Conservation (phyloP, 2,888 invertebrate genomes). For the Phanerotoma sp. region DNA sequence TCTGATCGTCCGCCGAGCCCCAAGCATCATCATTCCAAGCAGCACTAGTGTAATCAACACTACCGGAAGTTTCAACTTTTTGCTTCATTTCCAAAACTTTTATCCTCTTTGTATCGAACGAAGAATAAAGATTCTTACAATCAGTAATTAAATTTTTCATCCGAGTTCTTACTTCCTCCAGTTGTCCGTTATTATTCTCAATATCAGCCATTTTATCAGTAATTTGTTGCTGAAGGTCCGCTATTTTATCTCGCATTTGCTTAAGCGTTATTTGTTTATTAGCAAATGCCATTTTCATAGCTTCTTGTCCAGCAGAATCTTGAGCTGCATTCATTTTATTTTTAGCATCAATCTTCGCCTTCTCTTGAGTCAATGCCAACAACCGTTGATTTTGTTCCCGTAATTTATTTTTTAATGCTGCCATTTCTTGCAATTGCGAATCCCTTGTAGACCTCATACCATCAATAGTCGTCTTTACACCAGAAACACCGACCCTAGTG, state of each 20-base stretch:
- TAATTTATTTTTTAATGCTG: conserved; percentile 75
- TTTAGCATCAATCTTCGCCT: conserved; percentile 76
- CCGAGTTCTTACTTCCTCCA: conserved; percentile 71
- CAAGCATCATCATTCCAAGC: conserved; percentile 69
- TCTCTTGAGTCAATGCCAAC: conserved; percentile 79
- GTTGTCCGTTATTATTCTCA: conserved; percentile 75
- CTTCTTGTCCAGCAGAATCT: conserved; percentile 61
- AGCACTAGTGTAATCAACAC: conserved; percentile 56
- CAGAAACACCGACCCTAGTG: conserved; percentile 83
- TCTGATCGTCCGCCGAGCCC: conserved; percentile 55
- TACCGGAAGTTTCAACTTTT: conserved; percentile 55
- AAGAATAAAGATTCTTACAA: conserved; percentile 67
- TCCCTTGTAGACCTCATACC: conserved; percentile 94
- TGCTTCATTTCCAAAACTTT: conserved; percentile 62
- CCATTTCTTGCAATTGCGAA: conserved; percentile 83
- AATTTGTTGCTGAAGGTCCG: conserved; percentile 76
- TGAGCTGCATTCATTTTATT: conserved; percentile 61
- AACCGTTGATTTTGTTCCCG: conserved; percentile 85
- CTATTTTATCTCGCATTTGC: conserved; percentile 70
- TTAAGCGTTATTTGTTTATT: conserved; percentile 74
- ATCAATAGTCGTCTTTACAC: conserved; percentile 94
- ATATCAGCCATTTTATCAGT: conserved; percentile 78
- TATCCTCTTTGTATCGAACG: conserved; percentile 68
- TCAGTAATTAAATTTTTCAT: conserved; percentile 69
- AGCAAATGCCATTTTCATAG: conserved; percentile 65